phyloP scores from a whole-genome alignment of 2,113 vertebrate genomes.

The Arenaria interpres region DNA sequence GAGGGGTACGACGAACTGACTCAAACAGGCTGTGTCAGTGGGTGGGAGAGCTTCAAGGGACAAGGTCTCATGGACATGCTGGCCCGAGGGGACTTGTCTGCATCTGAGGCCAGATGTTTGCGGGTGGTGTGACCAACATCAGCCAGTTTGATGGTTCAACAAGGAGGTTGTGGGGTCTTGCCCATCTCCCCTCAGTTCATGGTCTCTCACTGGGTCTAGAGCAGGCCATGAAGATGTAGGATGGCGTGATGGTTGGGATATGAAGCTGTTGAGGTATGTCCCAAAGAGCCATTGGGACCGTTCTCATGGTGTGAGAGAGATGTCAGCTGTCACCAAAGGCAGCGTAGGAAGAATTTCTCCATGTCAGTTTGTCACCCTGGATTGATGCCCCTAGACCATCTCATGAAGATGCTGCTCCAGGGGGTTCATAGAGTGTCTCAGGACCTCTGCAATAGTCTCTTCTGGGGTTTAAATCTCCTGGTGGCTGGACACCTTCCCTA shows the following conservation, averaged over 20 bases:
- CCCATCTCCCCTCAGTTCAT: not conserved
- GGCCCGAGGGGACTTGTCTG: not conserved
- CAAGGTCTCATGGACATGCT: not conserved
- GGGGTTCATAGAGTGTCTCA: not conserved
- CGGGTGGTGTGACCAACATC: not conserved
- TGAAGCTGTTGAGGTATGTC: not conserved
- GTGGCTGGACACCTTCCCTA: not conserved
- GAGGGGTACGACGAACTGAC: not conserved
- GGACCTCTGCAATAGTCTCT: fast-evolving
- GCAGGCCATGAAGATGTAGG: not conserved
- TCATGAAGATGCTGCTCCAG: not conserved
- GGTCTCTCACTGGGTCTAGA: not conserved
- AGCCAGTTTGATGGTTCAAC: not conserved
- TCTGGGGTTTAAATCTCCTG: not conserved
- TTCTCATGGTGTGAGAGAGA: not conserved
- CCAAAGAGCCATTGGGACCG: not conserved
- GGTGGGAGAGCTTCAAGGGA: not conserved
- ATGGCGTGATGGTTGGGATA: not conserved
- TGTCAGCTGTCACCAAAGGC: not conserved
- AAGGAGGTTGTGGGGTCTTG: not conserved
- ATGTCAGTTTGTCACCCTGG: not conserved
- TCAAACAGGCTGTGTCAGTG: not conserved
- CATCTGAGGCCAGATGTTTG: fast-evolving
- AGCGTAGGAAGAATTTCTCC: not conserved
- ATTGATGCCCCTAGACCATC: not conserved